phyloP scores from a whole-genome alignment of 2,113 vertebrate genomes.

The Galemys pyrenaicus region DNA sequence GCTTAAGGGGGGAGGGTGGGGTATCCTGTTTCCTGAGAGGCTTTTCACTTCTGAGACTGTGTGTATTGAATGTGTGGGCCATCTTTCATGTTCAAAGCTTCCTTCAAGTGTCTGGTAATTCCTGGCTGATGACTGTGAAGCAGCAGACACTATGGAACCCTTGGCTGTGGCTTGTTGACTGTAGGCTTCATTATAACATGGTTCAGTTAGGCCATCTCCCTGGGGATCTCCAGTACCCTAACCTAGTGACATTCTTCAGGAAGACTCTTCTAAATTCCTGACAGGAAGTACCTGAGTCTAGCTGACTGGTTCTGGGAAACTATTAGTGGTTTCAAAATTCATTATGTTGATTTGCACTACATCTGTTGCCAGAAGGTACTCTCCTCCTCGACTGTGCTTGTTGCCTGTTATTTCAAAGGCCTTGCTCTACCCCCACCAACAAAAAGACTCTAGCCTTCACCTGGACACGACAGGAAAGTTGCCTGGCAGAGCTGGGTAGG shows the following conservation, averaged over 20 bases:
- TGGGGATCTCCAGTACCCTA: neutral
- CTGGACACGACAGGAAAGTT: accelerated
- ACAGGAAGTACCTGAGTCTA: neutral
- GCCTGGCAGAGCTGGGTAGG: accelerated
- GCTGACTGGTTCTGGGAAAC: neutral
- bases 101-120: neutral
- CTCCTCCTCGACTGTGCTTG: no score
- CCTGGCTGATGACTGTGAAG: neutral
- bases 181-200: neutral
- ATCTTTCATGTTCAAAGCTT: neutral
- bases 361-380: neutral
- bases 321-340: neutral
- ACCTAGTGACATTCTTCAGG: neutral
- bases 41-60: no score
- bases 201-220: neutral
- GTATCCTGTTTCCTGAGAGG: neutral
- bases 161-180: neutral
- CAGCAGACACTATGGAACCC: neutral
- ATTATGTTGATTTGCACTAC: neutral
- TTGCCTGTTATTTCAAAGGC: neutral
- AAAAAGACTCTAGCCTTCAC: neutral
- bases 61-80: no score
- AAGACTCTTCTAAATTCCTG: neutral
- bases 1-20: neutral
- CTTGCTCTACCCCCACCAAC: neutral